Base-by-base conservation (phyloP, 2,888 invertebrate genomes). In the Argyresthia goedartella region DNA sequence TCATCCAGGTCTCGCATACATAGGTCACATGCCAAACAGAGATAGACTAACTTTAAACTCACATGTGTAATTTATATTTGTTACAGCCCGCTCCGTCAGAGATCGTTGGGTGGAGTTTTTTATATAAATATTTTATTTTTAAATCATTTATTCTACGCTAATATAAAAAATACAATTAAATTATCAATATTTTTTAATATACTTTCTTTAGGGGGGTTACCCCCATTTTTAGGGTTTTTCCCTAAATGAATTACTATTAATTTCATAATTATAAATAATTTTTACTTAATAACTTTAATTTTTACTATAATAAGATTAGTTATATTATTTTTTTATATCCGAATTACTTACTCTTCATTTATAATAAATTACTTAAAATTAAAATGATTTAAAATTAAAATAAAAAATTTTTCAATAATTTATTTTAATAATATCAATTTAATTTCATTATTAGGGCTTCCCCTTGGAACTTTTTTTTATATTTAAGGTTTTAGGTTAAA, bases 181-280 rank as follows among this genome's bases (percentile, higher is more conserved):
- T 74, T 88, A 65, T 75, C 72, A 44, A 66, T 88, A 68, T 72
- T 86, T 63, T 68, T 88, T 67, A 88, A 87, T 75, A 80, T 89
- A 65, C 51, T 90, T 57, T 89, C 89, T 0, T 68, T 90, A 76
- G 88, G 89, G 0, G 90, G 89, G 14, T 59, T 90, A 53, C 90
- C 89, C 0, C 89, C 89, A 0, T 89, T 90, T 64, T 63, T 89
- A 66, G 90, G 90, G 79, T 90, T 90, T 80, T 73, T 89, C 0
- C 88, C 89, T 2, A 90, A 90, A 87, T 89, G 89, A 87, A 63
- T 89, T 63, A 69, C 87, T 54, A 88, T 90, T 69, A 87, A 88
- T 77, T 76, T 69, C 64, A 56, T 89, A 77, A 73, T 87, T 56
- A 59, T 65, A 52, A 81, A 72, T 64, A 74, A 85, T 41, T 72